Conservation (phyloP, 2,888 invertebrate species). For the Leptinotarsa haldemani region DNA sequence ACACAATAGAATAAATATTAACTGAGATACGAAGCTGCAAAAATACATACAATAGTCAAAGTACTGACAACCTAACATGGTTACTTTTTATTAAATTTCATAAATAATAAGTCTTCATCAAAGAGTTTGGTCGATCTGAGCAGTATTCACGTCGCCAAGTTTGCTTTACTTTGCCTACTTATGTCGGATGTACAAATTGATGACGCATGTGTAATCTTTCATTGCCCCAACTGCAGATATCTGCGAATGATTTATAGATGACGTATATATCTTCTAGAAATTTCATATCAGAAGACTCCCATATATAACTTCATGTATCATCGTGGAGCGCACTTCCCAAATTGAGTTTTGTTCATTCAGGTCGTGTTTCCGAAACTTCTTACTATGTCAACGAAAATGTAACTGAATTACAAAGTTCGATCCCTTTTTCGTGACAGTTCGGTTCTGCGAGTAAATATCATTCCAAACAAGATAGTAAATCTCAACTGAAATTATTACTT, state of each 20-base stretch:
- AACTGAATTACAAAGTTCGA: slow-evolving; percentile 11
- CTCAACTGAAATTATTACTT: neutral
- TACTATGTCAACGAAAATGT: slow-evolving; percentile 4
- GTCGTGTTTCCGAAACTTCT: slow-evolving; percentile 7
- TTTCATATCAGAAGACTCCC: neutral
- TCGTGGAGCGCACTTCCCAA: slow-evolving; percentile 3
- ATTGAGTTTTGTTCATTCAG: slow-evolving; percentile 4
- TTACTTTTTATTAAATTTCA: no score
- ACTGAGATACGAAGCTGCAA: no score
- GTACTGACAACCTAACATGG: no score
- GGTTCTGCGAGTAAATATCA: neutral
- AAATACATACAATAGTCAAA: no score
- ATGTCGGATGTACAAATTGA: no score
- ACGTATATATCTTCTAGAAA: neutral
- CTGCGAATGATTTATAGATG: slow-evolving; percentile 4
- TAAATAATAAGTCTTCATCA: no score
- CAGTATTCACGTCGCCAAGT: no score
- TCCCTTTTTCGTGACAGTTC: neutral
- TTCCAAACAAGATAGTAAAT: neutral
- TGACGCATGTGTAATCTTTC: no score
- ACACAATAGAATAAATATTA: no score
- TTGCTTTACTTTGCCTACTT: no score
- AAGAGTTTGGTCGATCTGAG: no score
- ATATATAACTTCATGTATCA: neutral
- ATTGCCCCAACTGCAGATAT: neutral